Conservation (phyloP, 2,113 vertebrate genomes). For the Prinia subflava region DNA sequence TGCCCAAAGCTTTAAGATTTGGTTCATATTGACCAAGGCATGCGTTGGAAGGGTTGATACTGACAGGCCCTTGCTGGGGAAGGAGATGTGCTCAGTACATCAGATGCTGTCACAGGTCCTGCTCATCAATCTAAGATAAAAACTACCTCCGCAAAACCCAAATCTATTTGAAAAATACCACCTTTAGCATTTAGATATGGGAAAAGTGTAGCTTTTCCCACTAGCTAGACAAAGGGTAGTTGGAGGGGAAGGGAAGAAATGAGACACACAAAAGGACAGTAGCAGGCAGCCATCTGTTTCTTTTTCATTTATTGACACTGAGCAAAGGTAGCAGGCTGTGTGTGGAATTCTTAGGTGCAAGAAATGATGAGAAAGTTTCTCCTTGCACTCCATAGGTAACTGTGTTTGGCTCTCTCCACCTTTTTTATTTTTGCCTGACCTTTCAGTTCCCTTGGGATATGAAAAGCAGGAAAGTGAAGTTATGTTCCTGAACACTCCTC, state of each 20-base stretch:
- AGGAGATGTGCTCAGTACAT: neutral
- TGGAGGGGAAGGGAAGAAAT: neutral
- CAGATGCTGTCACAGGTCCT: neutral
- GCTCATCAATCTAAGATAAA: neutral
- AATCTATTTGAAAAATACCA: neutral
- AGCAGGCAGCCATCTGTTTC: neutral
- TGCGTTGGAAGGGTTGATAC: neutral
- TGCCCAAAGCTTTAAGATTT: neutral
- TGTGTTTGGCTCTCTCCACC: neutral
- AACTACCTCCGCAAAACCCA: neutral
- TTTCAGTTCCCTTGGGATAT: neutral
- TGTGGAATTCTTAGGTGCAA: neutral
- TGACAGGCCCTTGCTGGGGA: neutral
- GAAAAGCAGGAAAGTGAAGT: neutral
- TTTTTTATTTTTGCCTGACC: neutral
- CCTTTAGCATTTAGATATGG: neutral
- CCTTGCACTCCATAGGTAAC: neutral
- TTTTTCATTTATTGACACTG: neutral
- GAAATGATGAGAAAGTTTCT: neutral
- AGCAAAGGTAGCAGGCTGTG: neutral
- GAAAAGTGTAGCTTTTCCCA: neutral
- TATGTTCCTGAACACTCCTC: neutral
- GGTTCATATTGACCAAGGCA: neutral
- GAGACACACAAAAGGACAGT: neutral
- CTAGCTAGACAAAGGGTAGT: neutral